Conservation (phyloP, 2,888 invertebrate genomes). For the Carcina quercana region DNA sequence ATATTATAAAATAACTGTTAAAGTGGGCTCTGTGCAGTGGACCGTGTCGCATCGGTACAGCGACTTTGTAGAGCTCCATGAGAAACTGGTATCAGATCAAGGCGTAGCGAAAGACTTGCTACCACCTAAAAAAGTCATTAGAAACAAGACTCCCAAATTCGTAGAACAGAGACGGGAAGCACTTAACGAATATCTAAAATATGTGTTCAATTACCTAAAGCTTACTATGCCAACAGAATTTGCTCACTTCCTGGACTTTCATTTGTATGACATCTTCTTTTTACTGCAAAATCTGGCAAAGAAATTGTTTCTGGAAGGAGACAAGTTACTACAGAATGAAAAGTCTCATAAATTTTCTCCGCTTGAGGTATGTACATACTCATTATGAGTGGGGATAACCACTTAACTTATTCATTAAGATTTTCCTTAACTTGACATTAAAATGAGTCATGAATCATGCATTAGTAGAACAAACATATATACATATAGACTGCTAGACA, state of each 20-base stretch:
- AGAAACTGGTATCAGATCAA: constrained; percentile 85
- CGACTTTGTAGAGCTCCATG: constrained; percentile 92
- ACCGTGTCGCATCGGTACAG: constrained; percentile 89
- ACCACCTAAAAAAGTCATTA: constrained; percentile 94
- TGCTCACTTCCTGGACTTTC: constrained; percentile 90
- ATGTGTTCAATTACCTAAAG: constrained; percentile 83
- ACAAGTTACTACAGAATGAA: constrained; percentile 76
- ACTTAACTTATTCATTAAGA: no score
- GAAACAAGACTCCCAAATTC: constrained; percentile 92
- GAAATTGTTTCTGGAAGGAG: constrained; percentile 84
- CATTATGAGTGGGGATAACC: background rate
- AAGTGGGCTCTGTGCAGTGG: constrained; percentile 85
- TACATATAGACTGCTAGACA: no score
- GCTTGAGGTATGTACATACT: constrained; percentile 76
- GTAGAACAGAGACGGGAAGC: constrained; percentile 87
- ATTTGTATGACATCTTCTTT: constrained; percentile 92
- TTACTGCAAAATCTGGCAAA: constrained; percentile 88
- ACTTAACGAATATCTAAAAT: constrained; percentile 86
- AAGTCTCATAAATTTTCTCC: constrained; percentile 82
- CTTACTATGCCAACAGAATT: constrained; percentile 87
- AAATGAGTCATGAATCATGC: no score
- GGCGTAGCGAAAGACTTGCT: constrained; percentile 88
- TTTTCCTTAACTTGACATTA: no score
- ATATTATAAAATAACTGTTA: constrained; percentile 82
- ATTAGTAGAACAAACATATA: no score